Evolutionary conservation across 2,113 vertebrate genomes (phyloP).

Genomic region (Bostrychus sinensis): DNA sequence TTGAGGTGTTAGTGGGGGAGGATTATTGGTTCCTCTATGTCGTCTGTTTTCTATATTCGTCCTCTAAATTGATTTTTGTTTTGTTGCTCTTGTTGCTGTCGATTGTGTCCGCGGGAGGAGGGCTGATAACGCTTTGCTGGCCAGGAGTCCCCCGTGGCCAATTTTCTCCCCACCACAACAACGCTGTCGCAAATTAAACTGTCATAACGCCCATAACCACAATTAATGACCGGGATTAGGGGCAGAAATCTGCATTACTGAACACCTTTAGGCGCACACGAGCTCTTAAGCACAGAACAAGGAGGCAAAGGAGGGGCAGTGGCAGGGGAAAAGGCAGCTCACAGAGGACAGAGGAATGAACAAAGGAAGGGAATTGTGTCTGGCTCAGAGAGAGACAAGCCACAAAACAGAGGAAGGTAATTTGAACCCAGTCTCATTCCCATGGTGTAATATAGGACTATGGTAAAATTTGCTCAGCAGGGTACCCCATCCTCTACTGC

Average conservation of each 20-base stretch:
- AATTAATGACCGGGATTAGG: conserved; percentile 76
- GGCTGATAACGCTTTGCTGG: conserved; percentile 60
- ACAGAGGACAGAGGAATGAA: conserved; percentile 35
- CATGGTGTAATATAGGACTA: too few species aligned
- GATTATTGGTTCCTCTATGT: conserved; percentile 59
- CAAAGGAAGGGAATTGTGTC: conserved; percentile 35
- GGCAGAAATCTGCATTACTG: conserved; percentile 73
- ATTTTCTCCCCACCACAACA: conserved; percentile 69
- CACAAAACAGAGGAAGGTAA: conserved; percentile 26
- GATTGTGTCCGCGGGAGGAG: conserved; percentile 61
- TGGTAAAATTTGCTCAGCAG: too few species aligned
- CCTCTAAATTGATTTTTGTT: conserved; percentile 77
- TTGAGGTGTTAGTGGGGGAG: conserved; percentile 41
- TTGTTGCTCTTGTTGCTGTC: conserved; percentile 66
- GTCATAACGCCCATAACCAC: conserved; percentile 75
- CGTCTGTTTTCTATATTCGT: conserved; percentile 67
- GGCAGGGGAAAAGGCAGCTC: conserved; percentile 1
- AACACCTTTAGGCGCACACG: conserved; percentile 64
- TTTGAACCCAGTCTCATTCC: too few species aligned
- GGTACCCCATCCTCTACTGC: too few species aligned
- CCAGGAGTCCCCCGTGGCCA: conserved; percentile 70
- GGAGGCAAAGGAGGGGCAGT: background rate
- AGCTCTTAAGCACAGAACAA: conserved; percentile 49
- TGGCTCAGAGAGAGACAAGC: conserved; percentile 24
- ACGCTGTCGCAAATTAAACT: conserved; percentile 76